A percentile compares a stretch with the other conserved stretches of the same genome.
phyloP scores from a whole-genome alignment of 64 coral and sea anemone genomes.

The Orbicella faveolata region DNA sequence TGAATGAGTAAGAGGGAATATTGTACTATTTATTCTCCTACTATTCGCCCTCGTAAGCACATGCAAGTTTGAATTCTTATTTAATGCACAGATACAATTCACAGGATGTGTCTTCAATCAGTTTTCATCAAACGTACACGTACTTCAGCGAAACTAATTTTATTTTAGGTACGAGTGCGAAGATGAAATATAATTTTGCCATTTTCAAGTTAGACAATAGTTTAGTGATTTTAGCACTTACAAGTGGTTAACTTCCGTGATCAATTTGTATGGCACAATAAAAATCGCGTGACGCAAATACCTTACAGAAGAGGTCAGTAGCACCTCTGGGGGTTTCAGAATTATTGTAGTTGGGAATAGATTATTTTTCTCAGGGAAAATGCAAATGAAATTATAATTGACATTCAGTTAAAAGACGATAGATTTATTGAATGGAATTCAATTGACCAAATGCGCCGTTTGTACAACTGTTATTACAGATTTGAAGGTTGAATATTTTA shows the following conservation, averaged over 20 bases:
- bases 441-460: neutral
- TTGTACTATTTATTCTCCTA: neutral
- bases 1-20: neutral
- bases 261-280: too few species aligned
- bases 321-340: neutral
- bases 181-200: too few species aligned
- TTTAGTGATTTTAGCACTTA: too few species aligned
- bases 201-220: too few species aligned
- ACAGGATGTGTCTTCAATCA: too few species aligned
- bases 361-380: conserved; percentile 22
- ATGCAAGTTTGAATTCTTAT: neutral
- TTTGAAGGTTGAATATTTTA: conserved; percentile 29
- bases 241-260: too few species aligned
- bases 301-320: too few species aligned
- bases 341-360: neutral
- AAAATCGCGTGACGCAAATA: too few species aligned
- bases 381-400: neutral
- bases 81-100: neutral
- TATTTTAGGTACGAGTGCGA: too few species aligned
- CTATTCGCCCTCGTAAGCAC: neutral
- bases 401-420: neutral
- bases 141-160: too few species aligned
- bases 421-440: neutral
- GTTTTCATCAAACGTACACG: too few species aligned
- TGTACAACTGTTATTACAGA: neutral